Evolutionary conservation across 2,797 vertebrate genomes (phyloP).

Genomic region (Phaenicophaeus curvirostris): DNA sequence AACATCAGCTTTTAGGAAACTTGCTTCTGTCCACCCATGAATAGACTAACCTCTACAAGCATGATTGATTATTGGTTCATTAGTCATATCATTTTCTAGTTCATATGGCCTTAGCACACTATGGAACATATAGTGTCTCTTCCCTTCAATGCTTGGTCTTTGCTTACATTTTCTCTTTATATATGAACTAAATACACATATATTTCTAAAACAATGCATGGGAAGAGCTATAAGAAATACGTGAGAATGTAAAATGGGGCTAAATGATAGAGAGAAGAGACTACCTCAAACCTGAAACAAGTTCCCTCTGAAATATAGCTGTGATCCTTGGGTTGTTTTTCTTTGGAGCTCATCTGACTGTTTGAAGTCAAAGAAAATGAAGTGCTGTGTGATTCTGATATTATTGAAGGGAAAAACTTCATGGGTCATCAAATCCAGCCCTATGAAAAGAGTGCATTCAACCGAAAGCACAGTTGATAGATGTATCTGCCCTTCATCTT

Average conservation of each 20-base stretch:
- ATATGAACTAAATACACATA: not conserved
- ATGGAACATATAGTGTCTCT: not conserved
- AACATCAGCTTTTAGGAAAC: not conserved
- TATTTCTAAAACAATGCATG: not conserved
- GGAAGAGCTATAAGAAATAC: not conserved
- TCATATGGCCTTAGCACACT: not conserved
- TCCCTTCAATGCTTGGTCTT: not conserved
- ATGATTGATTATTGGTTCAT: not conserved
- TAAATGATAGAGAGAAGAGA: not conserved
- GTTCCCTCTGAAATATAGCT: not conserved
- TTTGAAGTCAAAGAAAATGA: slow-evolving; percentile 19
- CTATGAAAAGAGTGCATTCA: not conserved
- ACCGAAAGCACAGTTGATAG: slow-evolving; percentile 4
- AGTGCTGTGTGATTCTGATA: slow-evolving; percentile 14
- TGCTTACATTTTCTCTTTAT: not conserved
- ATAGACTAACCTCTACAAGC: not conserved
- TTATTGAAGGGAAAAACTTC: slow-evolving; percentile 22
- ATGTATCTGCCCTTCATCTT: slow-evolving; percentile 38
- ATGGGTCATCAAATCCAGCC: slow-evolving; percentile 48
- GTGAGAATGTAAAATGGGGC: not conserved
- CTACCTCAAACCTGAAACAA: not conserved
- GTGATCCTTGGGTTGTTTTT: slow-evolving; percentile 19
- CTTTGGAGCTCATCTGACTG: not conserved
- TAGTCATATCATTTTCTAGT: not conserved
- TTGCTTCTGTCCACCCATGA: not conserved